Conservation (phyloP, 2,113 vertebrate genomes). For the Microcebus ravelobensis region DNA sequence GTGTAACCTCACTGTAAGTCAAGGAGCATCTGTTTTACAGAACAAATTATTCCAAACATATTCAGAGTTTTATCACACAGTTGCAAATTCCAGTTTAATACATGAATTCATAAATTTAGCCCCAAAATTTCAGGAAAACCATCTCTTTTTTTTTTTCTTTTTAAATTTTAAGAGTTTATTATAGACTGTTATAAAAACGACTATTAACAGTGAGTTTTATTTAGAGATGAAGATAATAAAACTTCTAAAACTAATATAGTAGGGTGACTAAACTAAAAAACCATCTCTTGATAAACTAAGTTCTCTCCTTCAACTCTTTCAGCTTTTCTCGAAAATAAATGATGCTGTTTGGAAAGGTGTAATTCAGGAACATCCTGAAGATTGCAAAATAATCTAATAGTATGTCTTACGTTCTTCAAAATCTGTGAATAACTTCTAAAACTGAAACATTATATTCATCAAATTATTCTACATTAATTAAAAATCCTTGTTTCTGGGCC, state of each 20-base stretch:
- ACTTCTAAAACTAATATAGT: neutral
- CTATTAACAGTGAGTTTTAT: neutral
- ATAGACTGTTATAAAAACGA: neutral
- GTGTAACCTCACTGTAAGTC: neutral
- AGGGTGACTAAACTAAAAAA: neutral
- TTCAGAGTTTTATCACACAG: neutral
- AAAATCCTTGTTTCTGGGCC: neutral
- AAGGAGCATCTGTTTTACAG: neutral
- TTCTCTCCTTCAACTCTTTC: neutral
- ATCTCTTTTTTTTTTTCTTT: no score
- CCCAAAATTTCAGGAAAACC: neutral
- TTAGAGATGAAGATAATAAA: neutral
- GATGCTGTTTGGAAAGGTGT: neutral
- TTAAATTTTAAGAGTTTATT: constrained; percentile 19
- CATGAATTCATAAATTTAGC: neutral
- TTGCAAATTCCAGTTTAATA: neutral
- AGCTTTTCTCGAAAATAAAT: neutral
- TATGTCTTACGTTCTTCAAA: neutral
- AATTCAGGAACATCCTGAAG: neutral
- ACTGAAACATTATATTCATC: neutral
- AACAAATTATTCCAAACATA: neutral
- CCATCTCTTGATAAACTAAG: neutral
- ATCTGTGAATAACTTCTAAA: neutral
- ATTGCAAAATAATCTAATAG: neutral
- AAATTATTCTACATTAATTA: neutral